Evolutionary conservation across 2,888 invertebrate genomes (phyloP), one percentile per base, ranked within the genome.

Genomic region (Drymonia ruficornis): DNA sequence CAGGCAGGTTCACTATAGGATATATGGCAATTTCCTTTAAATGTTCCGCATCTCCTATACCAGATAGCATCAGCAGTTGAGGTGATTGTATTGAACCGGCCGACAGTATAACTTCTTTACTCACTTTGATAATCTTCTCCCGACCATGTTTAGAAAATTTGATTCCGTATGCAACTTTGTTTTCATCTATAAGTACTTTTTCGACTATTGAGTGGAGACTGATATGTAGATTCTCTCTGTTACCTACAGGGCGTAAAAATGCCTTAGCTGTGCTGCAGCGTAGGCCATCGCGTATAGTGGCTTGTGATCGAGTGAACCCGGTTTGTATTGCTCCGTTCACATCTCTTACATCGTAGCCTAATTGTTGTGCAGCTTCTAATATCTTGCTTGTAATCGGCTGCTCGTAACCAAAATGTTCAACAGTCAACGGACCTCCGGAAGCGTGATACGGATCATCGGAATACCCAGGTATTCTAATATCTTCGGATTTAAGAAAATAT

Each of bases 21-120:
- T 94, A 89, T 45, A 96, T 95, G 0, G 93, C 94, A 23, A 94
- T 72, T 45, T 95, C 91, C 50, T 90, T 81, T 4, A 97, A 87
- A 74, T 96, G 95, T 9, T 93, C 84, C 5, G 86, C 86, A 0
- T 96, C 95, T 4, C 97, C 97, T 12, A 98, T 93, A 0, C 98
- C 98, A 1, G 97, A 97, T 43, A 98, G 80, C 97, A 98, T 96
- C 34, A 98, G 89, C 16, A 98, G 73, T 78, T 98, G 98, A 0
- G 98, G 97, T 2, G 97, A 95, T 75, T 96, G 96, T 61, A 98
- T 93, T 0, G 97, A 86, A 1, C 98, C 99, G 0, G 97, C 97
- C 16, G 97, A 96, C 40, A 99, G 81, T 59, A 99, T 96, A 0
- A 99, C 94, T 85, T 98, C 98, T 70, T 94, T 95, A 9, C 91